Conservation (phyloP, 2,113 vertebrate species). For the Lepus americanus region DNA sequence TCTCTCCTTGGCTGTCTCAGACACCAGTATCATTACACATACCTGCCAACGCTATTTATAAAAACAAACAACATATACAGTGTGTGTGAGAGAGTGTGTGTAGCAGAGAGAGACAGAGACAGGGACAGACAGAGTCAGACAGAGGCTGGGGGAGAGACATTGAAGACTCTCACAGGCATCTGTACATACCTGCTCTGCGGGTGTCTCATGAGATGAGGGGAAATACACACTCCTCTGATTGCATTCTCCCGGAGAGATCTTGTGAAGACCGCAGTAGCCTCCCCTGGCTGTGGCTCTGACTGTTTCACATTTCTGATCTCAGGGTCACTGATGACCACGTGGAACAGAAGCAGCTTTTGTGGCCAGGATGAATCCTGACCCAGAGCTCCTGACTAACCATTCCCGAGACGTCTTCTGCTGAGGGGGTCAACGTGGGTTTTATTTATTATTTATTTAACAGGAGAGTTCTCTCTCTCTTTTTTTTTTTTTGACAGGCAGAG, state of each 20-base stretch:
- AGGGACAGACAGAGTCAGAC: neutral
- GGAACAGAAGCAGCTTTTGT: slow-evolving; percentile 84
- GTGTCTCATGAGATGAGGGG: neutral
- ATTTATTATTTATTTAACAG: no score
- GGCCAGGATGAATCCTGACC: slow-evolving; percentile 82
- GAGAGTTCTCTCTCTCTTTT: no score
- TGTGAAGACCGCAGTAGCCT: neutral
- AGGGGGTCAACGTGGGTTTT: slow-evolving; percentile 70
- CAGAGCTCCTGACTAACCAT: slow-evolving; percentile 65
- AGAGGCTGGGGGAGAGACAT: neutral
- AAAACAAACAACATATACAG: slow-evolving; percentile 18
- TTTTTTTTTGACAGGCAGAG: no score
- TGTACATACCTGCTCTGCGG: neutral
- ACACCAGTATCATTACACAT: slow-evolving; percentile 17
- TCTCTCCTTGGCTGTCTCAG: slow-evolving; percentile 38
- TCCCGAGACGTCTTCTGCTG: slow-evolving; percentile 77
- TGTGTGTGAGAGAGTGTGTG: neutral
- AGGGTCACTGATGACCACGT: slow-evolving; percentile 76
- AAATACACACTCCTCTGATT: fast-evolving
- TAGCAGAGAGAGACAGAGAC: neutral
- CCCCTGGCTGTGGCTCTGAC: neutral
- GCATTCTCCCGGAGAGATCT: neutral
- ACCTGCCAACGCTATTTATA: slow-evolving; percentile 52
- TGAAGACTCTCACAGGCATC: neutral
- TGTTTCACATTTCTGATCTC: slow-evolving; percentile 74